phyloP scores from a whole-genome alignment of 2,888 invertebrate species.

The Drosophila falleni region DNA sequence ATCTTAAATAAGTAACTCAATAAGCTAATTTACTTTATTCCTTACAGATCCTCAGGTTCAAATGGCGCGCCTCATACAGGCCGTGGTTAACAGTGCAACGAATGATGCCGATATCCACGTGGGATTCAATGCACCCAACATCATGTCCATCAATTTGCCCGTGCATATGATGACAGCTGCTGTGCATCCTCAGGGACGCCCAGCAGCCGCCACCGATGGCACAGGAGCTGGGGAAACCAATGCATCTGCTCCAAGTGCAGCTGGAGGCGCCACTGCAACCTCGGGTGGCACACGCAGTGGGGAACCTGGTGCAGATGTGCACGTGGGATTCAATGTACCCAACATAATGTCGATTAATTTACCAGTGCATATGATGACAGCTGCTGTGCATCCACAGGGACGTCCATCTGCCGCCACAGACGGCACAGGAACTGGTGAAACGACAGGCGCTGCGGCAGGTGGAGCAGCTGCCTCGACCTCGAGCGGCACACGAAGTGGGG shows the following conservation, averaged over 20 bases:
- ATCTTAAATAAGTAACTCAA: not conserved
- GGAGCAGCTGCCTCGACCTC: slow-evolving; percentile 45
- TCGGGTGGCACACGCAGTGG: slow-evolving; percentile 35
- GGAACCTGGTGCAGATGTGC: slow-evolving; percentile 85
- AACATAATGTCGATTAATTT: slow-evolving; percentile 83
- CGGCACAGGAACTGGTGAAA: slow-evolving; percentile 24
- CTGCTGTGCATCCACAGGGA: slow-evolving; percentile 86
- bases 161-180: slow-evolving; percentile 86
- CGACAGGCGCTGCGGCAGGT: slow-evolving; percentile 36
- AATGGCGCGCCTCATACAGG: slow-evolving; percentile 84
- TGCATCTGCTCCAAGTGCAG: slow-evolving; percentile 66
- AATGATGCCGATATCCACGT: slow-evolving; percentile 84
- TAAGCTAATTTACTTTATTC: slow-evolving; percentile 3
- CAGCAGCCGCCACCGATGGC: slow-evolving; percentile 48
- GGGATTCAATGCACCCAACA: slow-evolving; percentile 84
- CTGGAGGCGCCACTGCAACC: not conserved
- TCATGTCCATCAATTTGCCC: slow-evolving; percentile 83
- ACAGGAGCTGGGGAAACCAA: slow-evolving; percentile 10
- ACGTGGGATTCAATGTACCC: slow-evolving; percentile 84
- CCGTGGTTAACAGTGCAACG: slow-evolving; percentile 83
- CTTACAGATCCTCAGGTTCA: slow-evolving; percentile 82
- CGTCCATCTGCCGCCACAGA: slow-evolving; percentile 45
- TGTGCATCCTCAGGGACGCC: slow-evolving; percentile 85
- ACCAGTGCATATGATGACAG: slow-evolving; percentile 86
- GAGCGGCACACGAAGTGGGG: slow-evolving; percentile 84